These are phyloP conservation scores for Aegotheles bennettii DNA, from an alignment of 2,113 vertebrate genomes.

Conservation along the genomic window DNA sequence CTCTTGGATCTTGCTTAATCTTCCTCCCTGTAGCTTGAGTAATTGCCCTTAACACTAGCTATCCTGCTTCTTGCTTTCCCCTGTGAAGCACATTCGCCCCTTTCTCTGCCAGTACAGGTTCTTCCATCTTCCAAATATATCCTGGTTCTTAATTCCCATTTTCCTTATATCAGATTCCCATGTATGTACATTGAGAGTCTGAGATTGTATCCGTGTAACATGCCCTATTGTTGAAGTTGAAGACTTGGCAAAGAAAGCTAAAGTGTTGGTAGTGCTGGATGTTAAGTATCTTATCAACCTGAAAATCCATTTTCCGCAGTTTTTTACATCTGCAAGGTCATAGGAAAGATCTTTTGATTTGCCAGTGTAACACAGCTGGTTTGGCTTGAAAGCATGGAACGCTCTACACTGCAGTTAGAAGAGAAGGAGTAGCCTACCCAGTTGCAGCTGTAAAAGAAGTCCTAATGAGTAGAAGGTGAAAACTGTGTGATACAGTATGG, in stretches of 20 bases:
- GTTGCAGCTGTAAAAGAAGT: neutral
- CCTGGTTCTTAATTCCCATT: neutral
- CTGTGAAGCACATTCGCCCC: neutral
- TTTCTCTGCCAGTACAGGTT: neutral
- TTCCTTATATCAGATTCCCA: neutral
- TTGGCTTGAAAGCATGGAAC: neutral
- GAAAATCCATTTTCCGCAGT: neutral
- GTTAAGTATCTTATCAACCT: neutral
- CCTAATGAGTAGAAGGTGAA: neutral
- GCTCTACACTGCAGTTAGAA: neutral
- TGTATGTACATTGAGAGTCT: neutral
- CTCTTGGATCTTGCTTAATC: constrained; percentile 9
- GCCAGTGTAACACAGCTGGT: neutral
- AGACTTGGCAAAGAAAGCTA: neutral
- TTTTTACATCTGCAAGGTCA: neutral
- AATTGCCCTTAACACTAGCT: neutral
- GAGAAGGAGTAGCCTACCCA: neutral
- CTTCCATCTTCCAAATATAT: neutral
- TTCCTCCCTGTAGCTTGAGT: neutral
- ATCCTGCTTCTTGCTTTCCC: neutral
- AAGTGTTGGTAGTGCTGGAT: neutral
- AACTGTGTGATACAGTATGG: neutral
- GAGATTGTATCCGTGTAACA: neutral
- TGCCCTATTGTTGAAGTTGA: neutral
- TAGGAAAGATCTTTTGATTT: neutral